These are phyloP conservation scores for Cyphomyrmex costatus DNA, from an alignment of 1,140 invertebrate genomes.

Conservation along the genomic window DNA sequence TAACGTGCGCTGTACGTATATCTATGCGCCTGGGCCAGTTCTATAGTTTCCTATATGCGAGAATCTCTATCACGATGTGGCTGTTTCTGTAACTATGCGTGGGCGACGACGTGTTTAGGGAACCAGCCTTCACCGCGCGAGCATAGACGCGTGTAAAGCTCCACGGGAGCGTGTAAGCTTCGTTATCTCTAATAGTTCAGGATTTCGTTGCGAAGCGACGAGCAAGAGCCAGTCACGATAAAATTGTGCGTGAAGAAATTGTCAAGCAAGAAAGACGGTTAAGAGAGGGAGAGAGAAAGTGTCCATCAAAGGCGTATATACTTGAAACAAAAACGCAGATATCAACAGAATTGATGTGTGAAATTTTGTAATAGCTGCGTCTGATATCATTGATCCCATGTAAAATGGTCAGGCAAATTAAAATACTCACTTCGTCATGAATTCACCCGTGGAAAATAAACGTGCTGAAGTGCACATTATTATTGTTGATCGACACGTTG, in stretches of 20 bases:
- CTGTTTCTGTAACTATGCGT: conserved; percentile 54
- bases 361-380: not conserved
- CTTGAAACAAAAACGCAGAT: not conserved
- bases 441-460: conserved; percentile 8
- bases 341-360: not conserved
- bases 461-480: not conserved
- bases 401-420: not conserved
- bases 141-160: conserved; percentile 20
- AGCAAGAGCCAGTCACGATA: not conserved
- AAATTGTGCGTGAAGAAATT: conserved; percentile 2
- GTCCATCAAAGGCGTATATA: too few relatives aligned
- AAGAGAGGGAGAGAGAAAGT: not conserved
- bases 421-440: not conserved
- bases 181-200: conserved; percentile 6
- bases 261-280: not conserved
- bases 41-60: conserved; percentile 60
- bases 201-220: conserved; percentile 9
- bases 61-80: conserved; percentile 54
- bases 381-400: not conserved
- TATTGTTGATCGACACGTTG: not conserved
- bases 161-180: conserved; percentile 30
- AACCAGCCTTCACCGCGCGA: conserved; percentile 17
- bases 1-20: conserved; percentile 70
- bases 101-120: conserved; percentile 55
- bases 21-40: conserved; percentile 15